Percentiles rank a stretch among this genome's conserved stretches.
Evolutionary conservation across 35 echinoderm and acorn worm species (phyloP).

Genomic region (Lytechinus pictus): DNA sequence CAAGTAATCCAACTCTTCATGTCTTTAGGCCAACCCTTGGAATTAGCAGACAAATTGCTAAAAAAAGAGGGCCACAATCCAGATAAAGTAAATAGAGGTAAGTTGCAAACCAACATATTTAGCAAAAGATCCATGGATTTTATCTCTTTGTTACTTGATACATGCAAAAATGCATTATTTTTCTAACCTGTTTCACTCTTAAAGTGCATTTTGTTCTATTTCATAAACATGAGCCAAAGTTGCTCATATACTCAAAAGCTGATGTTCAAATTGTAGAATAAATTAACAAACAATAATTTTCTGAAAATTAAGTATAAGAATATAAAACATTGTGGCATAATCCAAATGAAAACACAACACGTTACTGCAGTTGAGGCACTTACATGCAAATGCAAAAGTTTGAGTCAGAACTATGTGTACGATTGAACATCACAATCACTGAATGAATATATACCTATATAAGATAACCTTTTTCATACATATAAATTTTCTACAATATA

Average conservation of each 20-base stretch:
- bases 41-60: not conserved
- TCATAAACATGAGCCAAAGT: not conserved
- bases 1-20: not conserved
- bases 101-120: not conserved
- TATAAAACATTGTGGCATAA: not conserved
- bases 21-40: not conserved
- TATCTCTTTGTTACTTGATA: not conserved
- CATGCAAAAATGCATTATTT: not conserved
- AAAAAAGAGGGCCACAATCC: not conserved
- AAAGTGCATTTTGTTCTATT: not conserved
- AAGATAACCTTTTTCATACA: not conserved
- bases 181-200: not conserved
- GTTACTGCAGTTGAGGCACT: not conserved
- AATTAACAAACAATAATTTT: not conserved
- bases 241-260: not conserved
- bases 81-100: not conserved
- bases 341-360: not conserved
- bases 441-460: constrained; percentile 5
- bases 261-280: not conserved
- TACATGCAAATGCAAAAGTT: not conserved
- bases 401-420: not conserved
- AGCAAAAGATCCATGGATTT: not conserved
- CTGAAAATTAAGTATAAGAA: not conserved
- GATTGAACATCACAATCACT: not conserved
- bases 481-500: constrained; percentile 7